Conservation (phyloP, 2,888 invertebrate species). For the Ophion obscuratus region DNA sequence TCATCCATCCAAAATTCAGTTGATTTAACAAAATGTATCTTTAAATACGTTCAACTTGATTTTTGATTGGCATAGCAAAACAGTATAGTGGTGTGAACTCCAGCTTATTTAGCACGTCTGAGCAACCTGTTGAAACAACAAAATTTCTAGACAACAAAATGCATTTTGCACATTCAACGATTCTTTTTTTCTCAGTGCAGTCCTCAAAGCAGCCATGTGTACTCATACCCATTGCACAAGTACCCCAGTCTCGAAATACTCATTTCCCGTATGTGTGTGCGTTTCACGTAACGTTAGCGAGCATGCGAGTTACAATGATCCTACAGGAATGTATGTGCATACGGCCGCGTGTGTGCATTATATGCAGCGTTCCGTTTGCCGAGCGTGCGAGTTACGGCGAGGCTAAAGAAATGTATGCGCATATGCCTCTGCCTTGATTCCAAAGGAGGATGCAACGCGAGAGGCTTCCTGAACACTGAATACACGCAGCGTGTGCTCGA, state of each 20-base stretch:
- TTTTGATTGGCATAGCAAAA: too few relatives aligned
- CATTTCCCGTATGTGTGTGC: not conserved
- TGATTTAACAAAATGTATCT: too few relatives aligned
- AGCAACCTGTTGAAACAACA: too few relatives aligned
- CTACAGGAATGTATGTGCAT: not conserved
- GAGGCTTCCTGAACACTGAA: conserved; percentile 27
- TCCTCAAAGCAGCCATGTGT: not conserved
- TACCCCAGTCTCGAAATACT: not conserved
- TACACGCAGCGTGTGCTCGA: not conserved
- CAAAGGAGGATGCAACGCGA: conserved; percentile 34
- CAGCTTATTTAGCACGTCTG: too few relatives aligned
- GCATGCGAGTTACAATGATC: not conserved
- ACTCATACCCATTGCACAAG: not conserved
- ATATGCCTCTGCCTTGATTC: conserved; percentile 11
- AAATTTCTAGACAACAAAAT: too few relatives aligned
- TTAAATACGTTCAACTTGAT: too few relatives aligned
- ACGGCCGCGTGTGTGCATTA: not conserved
- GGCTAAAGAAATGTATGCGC: not conserved
- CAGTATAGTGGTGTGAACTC: too few relatives aligned
- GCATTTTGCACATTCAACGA: too few relatives aligned
- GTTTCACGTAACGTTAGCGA: not conserved
- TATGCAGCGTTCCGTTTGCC: conserved; percentile 48
- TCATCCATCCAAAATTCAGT: too few relatives aligned
- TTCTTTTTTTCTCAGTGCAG: too few relatives aligned
- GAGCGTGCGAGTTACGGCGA: conserved; percentile 43